Evolutionary conservation across 2,113 vertebrate species (phyloP).

Genomic region (Propithecus coquereli): DNA sequence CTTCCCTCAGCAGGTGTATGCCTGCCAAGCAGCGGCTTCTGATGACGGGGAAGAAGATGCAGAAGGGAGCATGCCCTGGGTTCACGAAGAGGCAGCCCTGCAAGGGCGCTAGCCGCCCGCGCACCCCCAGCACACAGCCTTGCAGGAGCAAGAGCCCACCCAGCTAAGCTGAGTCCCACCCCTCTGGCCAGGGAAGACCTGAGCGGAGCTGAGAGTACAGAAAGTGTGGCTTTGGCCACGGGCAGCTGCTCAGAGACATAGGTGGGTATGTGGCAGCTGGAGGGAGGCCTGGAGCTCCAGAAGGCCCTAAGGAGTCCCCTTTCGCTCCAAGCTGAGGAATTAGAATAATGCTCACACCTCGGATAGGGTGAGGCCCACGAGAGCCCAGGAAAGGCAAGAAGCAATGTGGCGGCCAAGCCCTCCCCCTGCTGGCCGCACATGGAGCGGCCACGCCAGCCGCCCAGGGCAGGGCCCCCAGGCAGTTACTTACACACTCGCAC

Average conservation of each 20-base stretch:
- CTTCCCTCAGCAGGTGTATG: not conserved
- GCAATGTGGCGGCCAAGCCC: constrained; percentile 69
- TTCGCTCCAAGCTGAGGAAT: not conserved
- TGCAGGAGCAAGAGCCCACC: not conserved
- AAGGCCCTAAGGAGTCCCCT: not conserved
- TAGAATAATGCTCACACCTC: not conserved
- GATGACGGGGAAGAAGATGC: not conserved
- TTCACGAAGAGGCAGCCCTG: not conserved
- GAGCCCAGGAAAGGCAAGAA: not conserved
- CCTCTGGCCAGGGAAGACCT: not conserved
- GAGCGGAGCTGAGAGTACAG: not conserved
- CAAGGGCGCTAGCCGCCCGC: too few relatives aligned
- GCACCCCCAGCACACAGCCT: not conserved
- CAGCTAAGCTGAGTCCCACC: not conserved
- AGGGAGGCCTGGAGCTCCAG: not conserved
- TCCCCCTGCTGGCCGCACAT: constrained; percentile 74
- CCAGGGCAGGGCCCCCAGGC: not conserved
- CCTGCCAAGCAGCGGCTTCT: not conserved
- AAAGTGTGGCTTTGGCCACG: not conserved
- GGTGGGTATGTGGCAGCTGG: not conserved
- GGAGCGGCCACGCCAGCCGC: not conserved
- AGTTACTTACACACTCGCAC: not conserved
- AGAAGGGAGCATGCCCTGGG: not conserved
- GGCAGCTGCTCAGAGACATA: not conserved
- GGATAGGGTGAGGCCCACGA: not conserved